A percentile compares a stretch with the other conserved stretches of the same genome.
Conservation (phyloP, 2,113 vertebrate genomes). For the Spermophilus dauricus region DNA sequence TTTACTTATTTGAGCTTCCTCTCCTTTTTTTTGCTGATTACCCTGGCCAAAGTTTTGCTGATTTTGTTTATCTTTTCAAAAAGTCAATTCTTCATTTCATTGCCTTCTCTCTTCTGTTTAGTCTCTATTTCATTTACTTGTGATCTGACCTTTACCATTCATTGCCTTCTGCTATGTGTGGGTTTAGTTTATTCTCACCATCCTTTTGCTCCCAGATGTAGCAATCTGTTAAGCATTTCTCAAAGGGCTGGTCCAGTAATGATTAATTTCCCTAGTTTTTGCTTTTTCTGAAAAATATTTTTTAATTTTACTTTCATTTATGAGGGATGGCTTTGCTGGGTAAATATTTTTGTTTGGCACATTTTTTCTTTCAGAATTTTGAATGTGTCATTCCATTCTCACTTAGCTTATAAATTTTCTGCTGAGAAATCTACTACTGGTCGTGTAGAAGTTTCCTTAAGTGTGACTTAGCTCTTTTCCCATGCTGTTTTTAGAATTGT, state of each 20-base stretch:
- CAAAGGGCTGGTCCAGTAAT: not conserved
- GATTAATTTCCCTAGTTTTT: not conserved
- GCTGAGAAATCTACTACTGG: not conserved
- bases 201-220: not conserved
- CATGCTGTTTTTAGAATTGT: not conserved
- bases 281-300: not conserved
- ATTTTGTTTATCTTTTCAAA: not conserved
- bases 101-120: too few species aligned
- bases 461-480: not conserved
- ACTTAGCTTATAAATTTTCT: not conserved
- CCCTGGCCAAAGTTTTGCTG: not conserved
- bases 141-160: not conserved
- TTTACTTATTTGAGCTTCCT: not conserved
- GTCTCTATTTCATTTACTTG: not conserved
- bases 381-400: not conserved
- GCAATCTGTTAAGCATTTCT: not conserved
- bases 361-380: not conserved
- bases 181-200: not conserved
- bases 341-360: not conserved
- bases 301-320: not conserved
- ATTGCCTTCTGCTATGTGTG: not conserved
- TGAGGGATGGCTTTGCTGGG: not conserved
- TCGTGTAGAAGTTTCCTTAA: not conserved
- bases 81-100: not conserved
- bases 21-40: not conserved